Evolutionary conservation across 2,888 invertebrate genomes (phyloP), one percentile per base, ranked within the genome.

Genomic region (Nomada flava): DNA sequence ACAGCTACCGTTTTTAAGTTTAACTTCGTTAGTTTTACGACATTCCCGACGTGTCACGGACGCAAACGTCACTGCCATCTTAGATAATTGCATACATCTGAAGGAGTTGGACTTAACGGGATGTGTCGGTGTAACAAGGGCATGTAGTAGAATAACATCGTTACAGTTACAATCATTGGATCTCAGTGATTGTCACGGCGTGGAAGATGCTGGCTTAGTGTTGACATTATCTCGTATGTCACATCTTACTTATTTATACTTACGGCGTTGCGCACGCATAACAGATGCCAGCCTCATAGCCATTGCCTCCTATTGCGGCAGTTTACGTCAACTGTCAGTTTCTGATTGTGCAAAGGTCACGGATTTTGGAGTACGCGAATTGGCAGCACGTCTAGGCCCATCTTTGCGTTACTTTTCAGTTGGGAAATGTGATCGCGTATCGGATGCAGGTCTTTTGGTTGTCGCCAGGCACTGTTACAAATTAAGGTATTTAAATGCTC

Each of bases 281-380:
- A 98, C 98, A 91, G 98, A 98, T 95, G 96, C 97, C 85, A 98
- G 98, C 80, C 95, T 98, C n/a, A 97, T 98, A 92, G 97, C 97
- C 94, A 96, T 98, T 85, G 98, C 98, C 36, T 98, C 97, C 84
- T 98, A 98, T 94, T 98, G 98, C 93, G 95, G 95, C 36, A 96
- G 96, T 72, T 94, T 98, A 47, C 96, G 97, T 85, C 98, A 98
- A 94, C 95, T 98, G 55, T 97, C 97, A 89, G 97, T 98, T 53
- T 98, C 98, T 53, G 98, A 98, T 94, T 98, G 98, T 93, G 95
- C 96, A 23, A 97, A 97, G 84, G 96, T 98, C 80, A 98, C 98
- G 0, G 98, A 98, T 93, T 98, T 98, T 91, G 98, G 98, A 0
- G 95, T 98, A 50, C 97, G 98, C 92, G 98, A 98, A 94, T 94